Conservation (phyloP, 2,113 vertebrate genomes). For the Noctilio leporinus region DNA sequence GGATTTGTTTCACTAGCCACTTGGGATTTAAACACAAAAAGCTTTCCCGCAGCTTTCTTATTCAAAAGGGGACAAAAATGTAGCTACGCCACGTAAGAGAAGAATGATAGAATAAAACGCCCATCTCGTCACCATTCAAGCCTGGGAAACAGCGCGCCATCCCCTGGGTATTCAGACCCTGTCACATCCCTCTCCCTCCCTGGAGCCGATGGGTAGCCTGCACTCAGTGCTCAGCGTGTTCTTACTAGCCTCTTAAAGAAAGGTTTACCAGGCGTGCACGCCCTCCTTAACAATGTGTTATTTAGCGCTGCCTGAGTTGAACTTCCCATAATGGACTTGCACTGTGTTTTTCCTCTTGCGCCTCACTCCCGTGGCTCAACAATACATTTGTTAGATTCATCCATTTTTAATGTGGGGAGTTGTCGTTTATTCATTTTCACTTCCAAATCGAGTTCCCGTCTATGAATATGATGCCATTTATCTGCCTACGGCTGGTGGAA, state of each 20-base stretch:
- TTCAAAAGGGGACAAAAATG: conserved; percentile 45
- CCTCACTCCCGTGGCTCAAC: background rate
- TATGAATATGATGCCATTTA: background rate
- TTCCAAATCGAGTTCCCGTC: background rate
- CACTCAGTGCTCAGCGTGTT: background rate
- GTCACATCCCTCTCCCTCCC: accelerated
- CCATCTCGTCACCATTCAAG: background rate
- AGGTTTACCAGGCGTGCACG: background rate
- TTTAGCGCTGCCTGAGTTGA: background rate
- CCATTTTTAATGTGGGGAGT: conserved; percentile 6
- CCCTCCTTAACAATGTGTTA: background rate
- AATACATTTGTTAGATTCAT: background rate
- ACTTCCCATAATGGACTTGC: background rate
- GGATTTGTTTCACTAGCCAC: conserved; percentile 50
- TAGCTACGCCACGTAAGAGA: conserved; percentile 29
- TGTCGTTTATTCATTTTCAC: background rate
- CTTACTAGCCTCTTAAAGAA: background rate
- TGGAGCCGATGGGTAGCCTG: background rate
- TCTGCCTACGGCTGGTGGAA: background rate
- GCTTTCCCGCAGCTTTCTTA: conserved; percentile 34
- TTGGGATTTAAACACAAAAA: conserved; percentile 43
- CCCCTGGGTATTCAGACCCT: background rate
- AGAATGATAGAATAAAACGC: conserved; percentile 12
- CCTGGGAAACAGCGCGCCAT: background rate
- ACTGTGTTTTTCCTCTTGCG: background rate